These are phyloP conservation scores for Oreotragus oreotragus DNA, from an alignment of 2,113 vertebrate species.

Conservation along the genomic window DNA sequence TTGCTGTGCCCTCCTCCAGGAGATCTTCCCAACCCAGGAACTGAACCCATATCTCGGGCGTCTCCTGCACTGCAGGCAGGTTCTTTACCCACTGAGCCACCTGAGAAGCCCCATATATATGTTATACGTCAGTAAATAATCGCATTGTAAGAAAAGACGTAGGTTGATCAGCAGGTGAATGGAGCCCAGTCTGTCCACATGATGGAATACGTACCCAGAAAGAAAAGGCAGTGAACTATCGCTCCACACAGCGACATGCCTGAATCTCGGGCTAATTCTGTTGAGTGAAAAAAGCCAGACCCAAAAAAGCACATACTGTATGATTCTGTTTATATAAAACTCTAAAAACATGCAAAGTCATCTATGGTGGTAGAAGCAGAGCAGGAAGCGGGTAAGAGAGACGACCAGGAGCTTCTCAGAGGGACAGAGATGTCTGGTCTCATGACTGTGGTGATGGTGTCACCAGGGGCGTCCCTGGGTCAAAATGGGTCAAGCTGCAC, in stretches of 20 bases:
- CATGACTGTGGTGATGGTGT: rapidly evolving
- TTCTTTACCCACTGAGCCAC: neutral
- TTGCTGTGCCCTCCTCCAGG: neutral
- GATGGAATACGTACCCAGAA: neutral
- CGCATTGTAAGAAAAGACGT: neutral
- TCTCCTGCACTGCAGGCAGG: neutral
- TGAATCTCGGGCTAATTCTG: neutral
- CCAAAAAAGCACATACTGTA: neutral
- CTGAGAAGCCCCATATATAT: neutral
- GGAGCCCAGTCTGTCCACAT: rapidly evolving
- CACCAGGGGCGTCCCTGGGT: rapidly evolving
- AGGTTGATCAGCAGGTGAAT: neutral
- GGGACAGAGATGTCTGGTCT: rapidly evolving
- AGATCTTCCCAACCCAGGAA: neutral
- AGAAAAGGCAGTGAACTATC: neutral
- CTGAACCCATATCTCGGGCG: rapidly evolving
- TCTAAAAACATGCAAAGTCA: neutral
- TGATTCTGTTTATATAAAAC: neutral
- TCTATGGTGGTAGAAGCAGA: neutral
- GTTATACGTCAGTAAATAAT: neutral
- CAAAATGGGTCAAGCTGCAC: neutral
- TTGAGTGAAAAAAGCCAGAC: constrained; percentile 11
- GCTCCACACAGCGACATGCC: neutral
- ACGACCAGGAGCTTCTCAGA: neutral
- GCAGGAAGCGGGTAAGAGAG: neutral